Evolutionary conservation across 2,113 vertebrate genomes (phyloP).

Genomic region (Embiotoca jacksoni): DNA sequence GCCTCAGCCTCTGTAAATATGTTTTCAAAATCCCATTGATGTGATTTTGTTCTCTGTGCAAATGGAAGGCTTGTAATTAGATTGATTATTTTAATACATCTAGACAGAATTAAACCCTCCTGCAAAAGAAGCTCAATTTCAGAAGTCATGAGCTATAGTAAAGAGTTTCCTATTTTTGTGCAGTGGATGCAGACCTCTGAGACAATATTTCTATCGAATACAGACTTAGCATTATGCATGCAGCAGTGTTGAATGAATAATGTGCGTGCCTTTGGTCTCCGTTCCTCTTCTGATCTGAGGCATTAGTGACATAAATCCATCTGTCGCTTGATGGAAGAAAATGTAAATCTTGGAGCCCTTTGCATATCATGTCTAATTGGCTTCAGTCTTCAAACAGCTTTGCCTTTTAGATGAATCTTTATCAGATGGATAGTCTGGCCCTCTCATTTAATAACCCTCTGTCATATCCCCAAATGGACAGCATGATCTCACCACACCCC

Average conservation of each 20-base stretch:
- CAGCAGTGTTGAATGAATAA: slow-evolving; percentile 73
- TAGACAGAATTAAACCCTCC: slow-evolving; percentile 52
- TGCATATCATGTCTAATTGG: slow-evolving; percentile 77
- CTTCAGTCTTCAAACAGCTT: slow-evolving; percentile 71
- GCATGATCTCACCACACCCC: slow-evolving; percentile 18
- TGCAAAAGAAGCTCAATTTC: slow-evolving; percentile 58
- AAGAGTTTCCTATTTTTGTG: slow-evolving; percentile 65
- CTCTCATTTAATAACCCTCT: slow-evolving; percentile 58
- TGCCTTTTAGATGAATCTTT: slow-evolving; percentile 70
- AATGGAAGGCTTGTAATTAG: slow-evolving; percentile 77
- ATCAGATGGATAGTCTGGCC: slow-evolving; percentile 61
- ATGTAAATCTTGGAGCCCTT: slow-evolving; percentile 79
- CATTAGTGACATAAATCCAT: slow-evolving; percentile 79
- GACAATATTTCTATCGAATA: slow-evolving; percentile 68
- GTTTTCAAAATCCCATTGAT: slow-evolving; percentile 76
- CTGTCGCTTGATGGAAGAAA: slow-evolving; percentile 78
- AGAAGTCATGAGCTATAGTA: slow-evolving; percentile 51
- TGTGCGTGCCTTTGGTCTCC: slow-evolving; percentile 72
- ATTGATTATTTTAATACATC: slow-evolving; percentile 76
- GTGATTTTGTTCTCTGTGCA: slow-evolving; percentile 60
- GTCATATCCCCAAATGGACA: slow-evolving; percentile 44
- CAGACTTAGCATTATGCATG: slow-evolving; percentile 77
- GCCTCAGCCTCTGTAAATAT: slow-evolving; percentile 77
- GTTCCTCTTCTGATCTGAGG: slow-evolving; percentile 73
- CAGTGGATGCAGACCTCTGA: slow-evolving; percentile 47